Percentiles rank a stretch among this genome's conserved stretches.
Evolutionary conservation across 2,113 vertebrate genomes (phyloP).

Genomic region (Turdus rufiventris): DNA sequence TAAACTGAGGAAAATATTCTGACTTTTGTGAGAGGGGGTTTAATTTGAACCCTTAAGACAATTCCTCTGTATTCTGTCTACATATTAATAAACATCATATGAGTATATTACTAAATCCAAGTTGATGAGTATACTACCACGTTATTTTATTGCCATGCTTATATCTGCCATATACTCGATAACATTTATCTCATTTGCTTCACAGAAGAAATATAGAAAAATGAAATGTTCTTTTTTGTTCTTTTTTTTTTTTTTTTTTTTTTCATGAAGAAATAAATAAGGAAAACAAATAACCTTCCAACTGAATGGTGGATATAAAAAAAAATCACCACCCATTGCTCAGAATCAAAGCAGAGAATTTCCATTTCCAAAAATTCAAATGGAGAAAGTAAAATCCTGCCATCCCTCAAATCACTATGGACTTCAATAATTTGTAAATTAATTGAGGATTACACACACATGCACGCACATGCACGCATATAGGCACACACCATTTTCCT

Average conservation of each 20-base stretch:
- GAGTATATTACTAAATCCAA: neutral
- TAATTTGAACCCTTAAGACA: neutral
- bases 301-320: neutral
- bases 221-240: neutral
- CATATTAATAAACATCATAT: neutral
- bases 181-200: neutral
- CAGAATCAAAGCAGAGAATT: neutral
- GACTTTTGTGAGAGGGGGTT: neutral
- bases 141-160: neutral
- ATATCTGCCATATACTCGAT: neutral
- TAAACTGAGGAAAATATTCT: neutral
- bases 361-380: neutral
- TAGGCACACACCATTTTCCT: neutral
- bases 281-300: slow-evolving; percentile 22
- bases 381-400: slow-evolving; percentile 25
- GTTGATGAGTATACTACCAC: neutral
- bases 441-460: slow-evolving; percentile 50
- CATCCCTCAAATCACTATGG: slow-evolving; percentile 2
- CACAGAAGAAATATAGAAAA: neutral
- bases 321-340: neutral
- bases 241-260: neutral
- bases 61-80: neutral
- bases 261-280: neutral
- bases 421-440: slow-evolving; percentile 64
- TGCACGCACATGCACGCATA: accelerated